Conservation (phyloP, 1,140 invertebrate genomes). For the Lordiphosa collinella region DNA sequence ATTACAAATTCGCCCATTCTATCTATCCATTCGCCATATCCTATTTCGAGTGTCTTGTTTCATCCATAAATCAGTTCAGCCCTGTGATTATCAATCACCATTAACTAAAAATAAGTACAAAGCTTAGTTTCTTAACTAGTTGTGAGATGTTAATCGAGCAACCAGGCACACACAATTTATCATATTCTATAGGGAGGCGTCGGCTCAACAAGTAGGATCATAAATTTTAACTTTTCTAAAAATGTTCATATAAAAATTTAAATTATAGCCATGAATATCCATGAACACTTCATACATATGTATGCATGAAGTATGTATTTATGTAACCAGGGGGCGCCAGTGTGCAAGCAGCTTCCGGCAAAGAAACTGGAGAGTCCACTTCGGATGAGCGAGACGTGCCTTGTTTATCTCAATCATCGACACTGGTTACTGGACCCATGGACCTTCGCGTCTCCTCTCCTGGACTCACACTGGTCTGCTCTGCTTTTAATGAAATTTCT, state of each 20-base stretch:
- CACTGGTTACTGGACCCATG: conserved; percentile 15
- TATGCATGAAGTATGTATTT: neutral
- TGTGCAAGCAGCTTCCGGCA: conserved; percentile 60
- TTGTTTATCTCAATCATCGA: conserved; percentile 72
- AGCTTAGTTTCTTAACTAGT: conserved; percentile 30
- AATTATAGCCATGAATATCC: conserved; percentile 30
- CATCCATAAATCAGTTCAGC: conserved; percentile 28
- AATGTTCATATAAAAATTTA: conserved; percentile 33
- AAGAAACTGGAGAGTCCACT: conserved; percentile 15
- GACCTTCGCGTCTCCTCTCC: conserved; percentile 2
- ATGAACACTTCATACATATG: conserved; percentile 30
- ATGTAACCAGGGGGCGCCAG: conserved; percentile 22
- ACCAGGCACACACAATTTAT: conserved; percentile 34
- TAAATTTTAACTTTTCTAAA: conserved; percentile 18
- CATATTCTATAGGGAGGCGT: conserved; percentile 48
- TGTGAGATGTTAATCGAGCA: conserved; percentile 43
- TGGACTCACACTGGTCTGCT: conserved; percentile 26
- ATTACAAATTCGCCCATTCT: too few species aligned
- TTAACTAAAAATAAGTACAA: conserved; percentile 41
- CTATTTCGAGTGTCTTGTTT: too few species aligned
- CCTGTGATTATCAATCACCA: conserved; percentile 47
- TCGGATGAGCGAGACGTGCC: conserved; percentile 39
- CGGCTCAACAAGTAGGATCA: conserved; percentile 38
- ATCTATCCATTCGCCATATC: too few species aligned
- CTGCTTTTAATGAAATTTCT: conserved; percentile 71